Evolutionary conservation across 2,888 invertebrate genomes (phyloP), one percentile per base, ranked within the genome.

Genomic region (Troilus luridus): DNA sequence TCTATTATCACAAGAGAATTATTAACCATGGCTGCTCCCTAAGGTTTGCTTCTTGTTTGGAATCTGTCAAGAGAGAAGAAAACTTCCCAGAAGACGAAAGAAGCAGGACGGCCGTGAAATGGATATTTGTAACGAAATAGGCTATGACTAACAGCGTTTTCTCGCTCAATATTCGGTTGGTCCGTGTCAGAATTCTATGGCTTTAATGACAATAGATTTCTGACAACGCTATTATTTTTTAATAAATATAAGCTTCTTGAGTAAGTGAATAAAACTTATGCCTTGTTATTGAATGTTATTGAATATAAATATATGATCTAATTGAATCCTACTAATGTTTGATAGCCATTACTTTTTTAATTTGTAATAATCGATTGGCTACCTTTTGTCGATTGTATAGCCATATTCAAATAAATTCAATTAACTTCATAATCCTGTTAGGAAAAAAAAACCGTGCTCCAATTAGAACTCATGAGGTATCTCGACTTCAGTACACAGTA

Each of bases 91-190:
- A 41, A 77, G 72, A 77, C 17, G 72, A 77, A 77, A 77, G 72
- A 77, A 77, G 17, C 41, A 17, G 41, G 72, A 77, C 72, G 72
- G 72, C 72, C 72, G 41, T 77, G 72, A 77, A 77, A 77, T 77
- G 41, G 72, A 67, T 41, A 41, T 77, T 77, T 27, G 72, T 41
- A 77, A 77, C 27, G 27, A 77, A 67, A 24, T 12, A 67, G 72
- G 11, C 27, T 77, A 77, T 77, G 72, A 77, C 72, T 77, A 77
- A 77, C 72, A 14, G 2, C 9, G 12, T 77, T 77, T 77, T 9
- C 72, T 77, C 72, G 17, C 17, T 19, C 41, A 77, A 41, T 77
- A 41, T 17, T 67, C n/a, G 14, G 24, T 77, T 77, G 72, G 41
- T 77, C 27, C 41, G 17, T 77, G 27, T 77, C 12, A 67, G 67